A percentile compares a stretch with the other conserved stretches of the same genome.
Evolutionary conservation across 2,888 invertebrate genomes (phyloP).

Genomic region (Eupithecia abbreviata): DNA sequence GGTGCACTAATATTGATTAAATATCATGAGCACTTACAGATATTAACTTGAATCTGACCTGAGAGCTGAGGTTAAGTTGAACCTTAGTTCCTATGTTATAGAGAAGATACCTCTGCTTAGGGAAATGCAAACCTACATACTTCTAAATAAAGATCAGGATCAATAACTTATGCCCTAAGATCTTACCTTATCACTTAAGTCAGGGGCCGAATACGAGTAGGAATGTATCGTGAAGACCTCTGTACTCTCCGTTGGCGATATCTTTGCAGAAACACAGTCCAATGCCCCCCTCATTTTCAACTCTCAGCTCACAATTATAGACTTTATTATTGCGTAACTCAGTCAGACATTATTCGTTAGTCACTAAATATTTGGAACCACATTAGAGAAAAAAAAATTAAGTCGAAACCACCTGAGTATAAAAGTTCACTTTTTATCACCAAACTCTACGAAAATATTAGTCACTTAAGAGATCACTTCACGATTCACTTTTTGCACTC

Average conservation of each 20-base stretch:
- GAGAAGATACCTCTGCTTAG: neutral
- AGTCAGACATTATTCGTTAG: neutral
- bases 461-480: neutral
- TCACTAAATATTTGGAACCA: neutral
- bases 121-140: neutral
- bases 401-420: neutral
- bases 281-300: constrained; percentile 62
- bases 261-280: constrained; percentile 67
- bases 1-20: too few relatives aligned
- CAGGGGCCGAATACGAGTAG: constrained; percentile 60
- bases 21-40: too few relatives aligned
- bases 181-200: constrained; percentile 64
- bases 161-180: neutral
- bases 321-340: neutral
- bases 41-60: neutral
- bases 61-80: neutral
- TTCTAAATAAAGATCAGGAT: neutral
- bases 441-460: neutral
- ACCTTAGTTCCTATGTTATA: neutral
- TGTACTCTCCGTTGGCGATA: constrained; percentile 67
- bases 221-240: constrained; percentile 69
- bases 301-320: neutral
- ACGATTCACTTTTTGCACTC: neutral
- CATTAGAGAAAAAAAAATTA: neutral
- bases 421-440: neutral